A percentile compares a stretch with the other conserved stretches of the same genome.
phyloP scores from a whole-genome alignment of 2,888 invertebrate genomes.

The Ecdyonurus torrentis region DNA sequence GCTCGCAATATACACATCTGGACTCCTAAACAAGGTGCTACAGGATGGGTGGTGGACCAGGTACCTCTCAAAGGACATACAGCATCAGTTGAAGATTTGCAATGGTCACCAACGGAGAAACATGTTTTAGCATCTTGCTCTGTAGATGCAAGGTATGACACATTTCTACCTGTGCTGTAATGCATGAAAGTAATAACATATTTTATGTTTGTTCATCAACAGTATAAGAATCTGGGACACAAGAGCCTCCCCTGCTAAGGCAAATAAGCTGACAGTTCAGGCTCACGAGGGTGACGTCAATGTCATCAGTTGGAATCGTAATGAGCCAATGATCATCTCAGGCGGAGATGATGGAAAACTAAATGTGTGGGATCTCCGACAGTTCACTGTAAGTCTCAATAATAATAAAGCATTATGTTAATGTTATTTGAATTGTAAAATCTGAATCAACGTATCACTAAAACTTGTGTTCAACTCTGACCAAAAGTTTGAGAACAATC shows the following conservation, averaged over 20 bases:
- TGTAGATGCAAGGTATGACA: slow-evolving; percentile 50
- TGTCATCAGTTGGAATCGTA: slow-evolving; percentile 92
- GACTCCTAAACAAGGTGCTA: slow-evolving; percentile 59
- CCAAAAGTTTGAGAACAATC: no score
- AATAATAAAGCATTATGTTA: no score
- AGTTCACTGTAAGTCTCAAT: slow-evolving; percentile 61
- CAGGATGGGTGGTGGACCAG: slow-evolving; percentile 77
- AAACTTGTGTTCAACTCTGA: no score
- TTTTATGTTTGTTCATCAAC: slow-evolving; percentile 7
- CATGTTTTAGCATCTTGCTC: slow-evolving; percentile 79
- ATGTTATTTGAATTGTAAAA: no score
- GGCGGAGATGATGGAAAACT: slow-evolving; percentile 94
- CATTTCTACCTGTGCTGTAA: background rate
- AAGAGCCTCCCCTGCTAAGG: slow-evolving; percentile 66
- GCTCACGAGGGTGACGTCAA: slow-evolving; percentile 90
- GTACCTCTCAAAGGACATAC: slow-evolving; percentile 75
- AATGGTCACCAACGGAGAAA: slow-evolving; percentile 94
- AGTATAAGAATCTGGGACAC: slow-evolving; percentile 93
- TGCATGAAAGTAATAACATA: background rate
- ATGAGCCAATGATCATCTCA: slow-evolving; percentile 78
- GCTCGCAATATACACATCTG: slow-evolving; percentile 86
- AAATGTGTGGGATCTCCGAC: slow-evolving; percentile 89
- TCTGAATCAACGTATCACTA: no score
- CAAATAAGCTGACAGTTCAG: slow-evolving; percentile 75
- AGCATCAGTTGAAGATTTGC: slow-evolving; percentile 90